Base-by-base conservation (phyloP, 1,140 invertebrate genomes). In the Drosophila murphyi region DNA sequence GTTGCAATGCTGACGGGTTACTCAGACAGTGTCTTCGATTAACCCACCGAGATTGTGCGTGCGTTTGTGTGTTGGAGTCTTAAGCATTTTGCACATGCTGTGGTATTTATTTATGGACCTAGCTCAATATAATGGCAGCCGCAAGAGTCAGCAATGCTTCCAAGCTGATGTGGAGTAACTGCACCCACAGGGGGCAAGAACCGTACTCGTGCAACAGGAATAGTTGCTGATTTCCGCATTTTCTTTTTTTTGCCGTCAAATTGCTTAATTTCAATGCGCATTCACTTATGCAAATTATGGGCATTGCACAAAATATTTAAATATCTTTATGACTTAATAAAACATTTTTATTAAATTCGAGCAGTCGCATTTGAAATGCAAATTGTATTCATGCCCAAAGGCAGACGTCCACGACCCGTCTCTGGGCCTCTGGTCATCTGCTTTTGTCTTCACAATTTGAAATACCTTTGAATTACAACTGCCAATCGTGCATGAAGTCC, bases 321-420 rank as follows among this genome's bases (percentile, higher is more conserved):
- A 88, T 85, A 83, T 80, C 85, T 89, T 89, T 89, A 89, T 89
- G 85, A 89, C 85, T 89, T 89, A 89, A 89, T 89, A 89, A 90
- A 89, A 89, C 78, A 85, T 83, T 87, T 88, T 90, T 90, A 90
- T 90, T 89, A 89, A 85, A 90, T 89, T 78, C 81, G 81, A 85
- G 83, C 82, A 87, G 69, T 56, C 76, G 62, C 72, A 89, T 89
- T 89, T 69, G 68, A 41, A 83, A 89, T 89, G 85, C 85, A 89
- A 89, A 89, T 89, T 59, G 72, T 74, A 89, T 89, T 72, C 85
- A 90, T 55, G 65, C 73, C 59, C 48, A 65, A 57, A 20, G 57
- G 35, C 62, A 56, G 37, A 34, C 47, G 35, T 43, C 62, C 45
- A 20, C 35, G 1, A 10, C 35, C 34, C 34, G 34, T 39, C 59